These are phyloP conservation scores for Paralvinella palmiformis DNA, from an alignment of 1,140 invertebrate genomes.

Conservation along the genomic window DNA sequence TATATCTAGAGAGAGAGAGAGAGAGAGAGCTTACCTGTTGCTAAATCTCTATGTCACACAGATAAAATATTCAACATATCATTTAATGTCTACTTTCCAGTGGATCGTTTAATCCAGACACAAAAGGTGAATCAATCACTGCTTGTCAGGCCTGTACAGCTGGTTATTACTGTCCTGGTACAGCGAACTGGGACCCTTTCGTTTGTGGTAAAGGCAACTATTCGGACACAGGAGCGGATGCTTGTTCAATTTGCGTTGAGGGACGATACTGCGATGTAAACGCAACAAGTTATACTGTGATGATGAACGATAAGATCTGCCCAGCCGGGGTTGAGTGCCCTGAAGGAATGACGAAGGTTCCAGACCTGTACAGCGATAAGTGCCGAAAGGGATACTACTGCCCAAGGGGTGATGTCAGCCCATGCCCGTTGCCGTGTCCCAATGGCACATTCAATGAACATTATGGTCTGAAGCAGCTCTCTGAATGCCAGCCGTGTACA, in stretches of 20 bases:
- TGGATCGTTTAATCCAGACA: conserved; percentile 32
- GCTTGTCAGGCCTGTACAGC: conserved; percentile 36
- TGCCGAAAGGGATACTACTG: conserved; percentile 43
- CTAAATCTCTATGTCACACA: background rate
- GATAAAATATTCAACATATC: background rate
- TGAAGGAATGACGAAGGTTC: conserved; percentile 33
- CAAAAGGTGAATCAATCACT: conserved; percentile 20
- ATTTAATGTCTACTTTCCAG: conserved; percentile 22
- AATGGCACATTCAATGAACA: conserved; percentile 40
- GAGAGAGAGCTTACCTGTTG: background rate
- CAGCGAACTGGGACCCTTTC: conserved; percentile 29
- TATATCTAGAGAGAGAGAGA: background rate
- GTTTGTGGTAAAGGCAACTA: conserved; percentile 44
- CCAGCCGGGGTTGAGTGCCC: conserved; percentile 44
- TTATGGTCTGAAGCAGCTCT: conserved; percentile 21
- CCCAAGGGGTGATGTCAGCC: conserved; percentile 37
- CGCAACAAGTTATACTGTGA: conserved; percentile 34
- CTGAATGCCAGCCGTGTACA: conserved; percentile 38
- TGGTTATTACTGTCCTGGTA: conserved; percentile 39
- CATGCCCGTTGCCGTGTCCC: conserved; percentile 40
- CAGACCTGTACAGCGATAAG: conserved; percentile 33
- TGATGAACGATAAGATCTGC: conserved; percentile 34
- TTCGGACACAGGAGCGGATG: conserved; percentile 32
- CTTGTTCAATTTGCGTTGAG: conserved; percentile 35
- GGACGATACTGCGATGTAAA: conserved; percentile 42